Conservation (phyloP, 2,113 vertebrate genomes). For the Notiomystis cincta region DNA sequence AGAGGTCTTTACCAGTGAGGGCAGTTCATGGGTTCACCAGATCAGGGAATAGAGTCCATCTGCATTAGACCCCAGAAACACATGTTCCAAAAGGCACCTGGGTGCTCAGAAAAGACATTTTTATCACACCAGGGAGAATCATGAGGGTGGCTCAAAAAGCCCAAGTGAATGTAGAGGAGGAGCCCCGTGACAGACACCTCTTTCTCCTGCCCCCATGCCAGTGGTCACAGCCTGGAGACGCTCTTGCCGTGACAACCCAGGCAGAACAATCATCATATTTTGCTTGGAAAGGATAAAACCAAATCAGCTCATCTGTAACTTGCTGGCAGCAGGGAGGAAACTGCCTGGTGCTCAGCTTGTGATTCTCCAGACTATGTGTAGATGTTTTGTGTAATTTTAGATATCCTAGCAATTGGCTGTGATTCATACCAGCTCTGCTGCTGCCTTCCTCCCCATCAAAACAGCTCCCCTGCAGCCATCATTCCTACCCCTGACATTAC, state of each 20-base stretch:
- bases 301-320: not conserved
- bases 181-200: not conserved
- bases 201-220: not conserved
- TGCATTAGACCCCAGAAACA: not conserved
- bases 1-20: not conserved
- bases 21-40: not conserved
- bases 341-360: not conserved
- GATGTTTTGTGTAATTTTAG: slow-evolving; percentile 6
- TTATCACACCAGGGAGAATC: not conserved
- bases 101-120: not conserved
- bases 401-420: not conserved
- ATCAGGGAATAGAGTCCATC: not conserved
- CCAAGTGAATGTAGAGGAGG: fast-evolving
- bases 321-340: not conserved
- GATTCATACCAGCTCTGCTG: not conserved
- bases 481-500: not conserved
- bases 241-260: not conserved
- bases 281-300: not conserved
- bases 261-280: not conserved
- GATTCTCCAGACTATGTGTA: not conserved
- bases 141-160: not conserved
- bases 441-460: not conserved
- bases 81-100: not conserved
- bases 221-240: not conserved
- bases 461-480: not conserved